Base-by-base conservation (phyloP, 1,140 invertebrate genomes). In the Goniozus legneri region DNA sequence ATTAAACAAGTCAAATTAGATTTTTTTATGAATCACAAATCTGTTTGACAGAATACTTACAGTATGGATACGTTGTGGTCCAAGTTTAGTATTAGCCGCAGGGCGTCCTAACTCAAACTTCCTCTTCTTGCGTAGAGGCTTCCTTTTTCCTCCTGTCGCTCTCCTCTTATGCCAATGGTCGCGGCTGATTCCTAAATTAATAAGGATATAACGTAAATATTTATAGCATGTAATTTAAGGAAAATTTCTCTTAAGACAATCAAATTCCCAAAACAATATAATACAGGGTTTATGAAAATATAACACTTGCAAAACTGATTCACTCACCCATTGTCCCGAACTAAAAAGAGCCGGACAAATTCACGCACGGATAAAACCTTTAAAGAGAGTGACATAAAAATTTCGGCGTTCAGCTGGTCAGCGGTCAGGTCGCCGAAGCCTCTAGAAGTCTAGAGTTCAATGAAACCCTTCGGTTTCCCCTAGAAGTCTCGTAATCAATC, bases 91-190 rank as follows among this genome's bases (percentile, higher is more conserved):
- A 70, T 97, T 97, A 56, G 97, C 94, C 60, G 97, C 88, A 52
- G 97, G 96, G 61, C 96, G 86, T 65, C 95, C 96, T 76, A 98
- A 87, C 78, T 98, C 96, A 71, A 95, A 98, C 84, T 98, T 98
- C 84, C 96, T 92, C 91, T 99, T 99, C 86, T 98, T 98, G 52
- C 94, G 85, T 50, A 96, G 82, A 62, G 89, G 89, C 69, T 89
- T 89, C 62, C 92, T 85, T 78, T 98, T 98, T 56, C 96, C 97
- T 75, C 97, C 97, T 54, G 97, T 99, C 64, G 92, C 88, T 67
- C 96, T 86, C 62, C 97, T 82, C 78, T 99, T 99, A 86, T 99
- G 97, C 90, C 91, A 95, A 78, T 93, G 91, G 84, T 99, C 97
- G 61, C 95, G 84, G 63, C 94, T 96, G 74, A 99, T 99, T 95